These are phyloP conservation scores for Pemphredon lugubris DNA, from an alignment of 2,888 invertebrate species.

Conservation along the genomic window DNA sequence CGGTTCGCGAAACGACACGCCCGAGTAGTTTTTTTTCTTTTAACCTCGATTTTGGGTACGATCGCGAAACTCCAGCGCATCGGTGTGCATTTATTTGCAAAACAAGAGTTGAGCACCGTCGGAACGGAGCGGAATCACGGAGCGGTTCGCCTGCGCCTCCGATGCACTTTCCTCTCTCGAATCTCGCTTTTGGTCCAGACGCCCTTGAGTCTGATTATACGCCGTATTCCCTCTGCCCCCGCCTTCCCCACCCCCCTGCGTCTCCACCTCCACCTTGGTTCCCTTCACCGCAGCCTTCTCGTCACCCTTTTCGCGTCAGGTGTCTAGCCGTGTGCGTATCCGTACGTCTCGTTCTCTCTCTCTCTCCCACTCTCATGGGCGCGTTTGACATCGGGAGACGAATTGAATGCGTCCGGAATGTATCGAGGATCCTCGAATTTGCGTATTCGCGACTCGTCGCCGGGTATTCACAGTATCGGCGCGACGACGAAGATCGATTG, in stretches of 20 bases:
- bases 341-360: no score
- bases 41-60: no score
- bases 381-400: slow-evolving; percentile 26
- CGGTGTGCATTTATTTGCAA: background rate
- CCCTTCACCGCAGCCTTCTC: slow-evolving; percentile 51
- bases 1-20: no score
- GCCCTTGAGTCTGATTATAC: slow-evolving; percentile 78
- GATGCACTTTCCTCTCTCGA: slow-evolving; percentile 70
- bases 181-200: slow-evolving; percentile 73
- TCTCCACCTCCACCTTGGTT: slow-evolving; percentile 31
- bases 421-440: slow-evolving; percentile 18
- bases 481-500: no score
- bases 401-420: slow-evolving; percentile 31
- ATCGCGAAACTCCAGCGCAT: no score
- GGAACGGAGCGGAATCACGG: slow-evolving; percentile 65
- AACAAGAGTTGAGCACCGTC: slow-evolving; percentile 67
- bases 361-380: slow-evolving; percentile 11
- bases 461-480: no score
- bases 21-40: no score
- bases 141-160: slow-evolving; percentile 55
- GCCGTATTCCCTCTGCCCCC: slow-evolving; percentile 55
- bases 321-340: slow-evolving; percentile 42
- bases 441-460: background rate
- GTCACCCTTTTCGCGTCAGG: slow-evolving; percentile 57
- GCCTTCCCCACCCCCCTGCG: slow-evolving; percentile 15